phyloP scores from a whole-genome alignment of 1,140 invertebrate species.

The Drosophila pruinosa region DNA sequence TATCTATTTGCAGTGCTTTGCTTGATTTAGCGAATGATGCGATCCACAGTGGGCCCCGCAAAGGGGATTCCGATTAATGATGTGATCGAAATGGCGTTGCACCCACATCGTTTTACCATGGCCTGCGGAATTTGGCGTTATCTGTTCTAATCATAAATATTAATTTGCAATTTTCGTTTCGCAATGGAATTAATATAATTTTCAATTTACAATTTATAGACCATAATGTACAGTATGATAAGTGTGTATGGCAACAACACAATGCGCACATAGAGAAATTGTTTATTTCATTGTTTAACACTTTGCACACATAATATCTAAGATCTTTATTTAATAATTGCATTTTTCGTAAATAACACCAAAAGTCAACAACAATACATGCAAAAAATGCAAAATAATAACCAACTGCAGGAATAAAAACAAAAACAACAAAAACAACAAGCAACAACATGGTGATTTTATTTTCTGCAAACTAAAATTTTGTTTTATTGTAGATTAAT shows the following conservation, averaged over 20 bases:
- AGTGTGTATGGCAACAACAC: slow-evolving; percentile 20
- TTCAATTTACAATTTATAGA: slow-evolving; percentile 48
- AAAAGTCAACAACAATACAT: slow-evolving; percentile 34
- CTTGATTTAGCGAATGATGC: slow-evolving; percentile 8
- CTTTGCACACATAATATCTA: slow-evolving; percentile 64
- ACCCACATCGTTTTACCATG: background rate
- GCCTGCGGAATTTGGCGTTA: slow-evolving; percentile 48
- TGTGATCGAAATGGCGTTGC: background rate
- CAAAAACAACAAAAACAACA: slow-evolving; percentile 15
- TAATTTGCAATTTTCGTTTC: slow-evolving; percentile 59
- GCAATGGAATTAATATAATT: slow-evolving; percentile 66
- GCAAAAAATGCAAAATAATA: slow-evolving; percentile 62
- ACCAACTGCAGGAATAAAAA: slow-evolving; percentile 47
- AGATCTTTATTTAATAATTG: slow-evolving; percentile 68
- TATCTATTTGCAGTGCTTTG: slow-evolving; percentile 35
- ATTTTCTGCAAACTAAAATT: background rate
- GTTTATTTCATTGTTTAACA: slow-evolving; percentile 56
- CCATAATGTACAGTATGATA: slow-evolving; percentile 71
- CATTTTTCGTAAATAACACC: slow-evolving; percentile 71
- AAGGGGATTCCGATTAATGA: slow-evolving; percentile 22
- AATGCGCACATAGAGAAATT: slow-evolving; percentile 41
- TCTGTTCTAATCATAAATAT: slow-evolving; percentile 77
- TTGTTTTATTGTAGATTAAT: too few species aligned
- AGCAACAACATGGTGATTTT: background rate
- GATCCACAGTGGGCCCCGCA: slow-evolving; percentile 4